A percentile compares a stretch with the other conserved stretches of the same genome.
These are phyloP conservation scores for Heliconius melpomene DNA, from an alignment of 1,140 invertebrate species.

Conservation along the genomic window DNA sequence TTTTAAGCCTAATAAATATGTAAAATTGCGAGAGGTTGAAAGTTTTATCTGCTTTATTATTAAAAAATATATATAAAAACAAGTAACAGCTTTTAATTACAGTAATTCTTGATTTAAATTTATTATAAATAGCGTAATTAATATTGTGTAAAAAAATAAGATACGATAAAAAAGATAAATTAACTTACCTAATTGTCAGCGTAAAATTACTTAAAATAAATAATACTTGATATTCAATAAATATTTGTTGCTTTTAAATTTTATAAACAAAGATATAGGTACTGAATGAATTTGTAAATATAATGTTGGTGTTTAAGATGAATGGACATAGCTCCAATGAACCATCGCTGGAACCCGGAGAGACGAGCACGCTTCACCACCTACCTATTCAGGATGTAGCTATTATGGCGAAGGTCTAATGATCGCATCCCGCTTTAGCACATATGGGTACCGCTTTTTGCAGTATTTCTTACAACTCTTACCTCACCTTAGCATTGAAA, in stretches of 20 bases:
- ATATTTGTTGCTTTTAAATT: neutral
- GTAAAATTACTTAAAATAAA: neutral
- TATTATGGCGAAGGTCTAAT: conserved; percentile 77
- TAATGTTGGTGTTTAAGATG: conserved; percentile 47
- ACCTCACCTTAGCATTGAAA: conserved; percentile 59
- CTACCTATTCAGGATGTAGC: conserved; percentile 76
- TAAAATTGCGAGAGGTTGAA: neutral
- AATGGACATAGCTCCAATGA: conserved; percentile 63
- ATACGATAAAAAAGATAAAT: neutral
- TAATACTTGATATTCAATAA: too few relatives aligned
- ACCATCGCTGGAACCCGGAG: conserved; percentile 45
- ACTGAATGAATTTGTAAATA: conserved; percentile 23
- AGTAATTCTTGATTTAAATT: neutral
- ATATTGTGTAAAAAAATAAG: neutral
- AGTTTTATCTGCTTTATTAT: neutral
- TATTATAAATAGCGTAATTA: neutral
- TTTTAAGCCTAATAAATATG: neutral
- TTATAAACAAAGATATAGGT: neutral
- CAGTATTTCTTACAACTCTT: conserved; percentile 57
- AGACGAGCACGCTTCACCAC: conserved; percentile 69
- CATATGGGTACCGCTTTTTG: conserved; percentile 68
- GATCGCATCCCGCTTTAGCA: conserved; percentile 69
- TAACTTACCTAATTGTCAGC: neutral
- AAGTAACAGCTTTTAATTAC: neutral
- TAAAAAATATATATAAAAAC: neutral